phyloP scores from a whole-genome alignment of 2,113 vertebrate species.

The Rhinopithecus roxellana region DNA sequence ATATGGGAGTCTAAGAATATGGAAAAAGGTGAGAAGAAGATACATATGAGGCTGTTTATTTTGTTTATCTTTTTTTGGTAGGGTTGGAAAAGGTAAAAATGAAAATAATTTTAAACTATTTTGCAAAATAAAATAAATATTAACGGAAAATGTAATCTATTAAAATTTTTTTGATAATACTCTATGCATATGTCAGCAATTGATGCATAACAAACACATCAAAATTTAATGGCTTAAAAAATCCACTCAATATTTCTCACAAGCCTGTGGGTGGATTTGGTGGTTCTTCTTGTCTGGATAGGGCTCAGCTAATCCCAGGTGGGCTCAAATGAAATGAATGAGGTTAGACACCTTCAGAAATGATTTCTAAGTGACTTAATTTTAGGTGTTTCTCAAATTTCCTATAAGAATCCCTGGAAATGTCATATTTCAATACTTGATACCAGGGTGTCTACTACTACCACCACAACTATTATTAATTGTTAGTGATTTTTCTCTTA shows the following conservation, averaged over 20 bases:
- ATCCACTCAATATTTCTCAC: neutral
- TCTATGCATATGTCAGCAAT: neutral
- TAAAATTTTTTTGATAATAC: neutral
- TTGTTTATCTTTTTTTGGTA: neutral
- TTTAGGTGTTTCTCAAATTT: neutral
- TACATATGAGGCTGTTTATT: neutral
- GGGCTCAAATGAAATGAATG: neutral
- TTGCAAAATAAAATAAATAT: neutral
- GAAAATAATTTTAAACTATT: neutral
- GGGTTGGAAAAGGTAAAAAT: neutral
- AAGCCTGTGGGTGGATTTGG: neutral
- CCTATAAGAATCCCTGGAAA: neutral
- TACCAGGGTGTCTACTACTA: neutral
- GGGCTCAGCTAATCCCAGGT: neutral
- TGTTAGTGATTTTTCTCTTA: neutral
- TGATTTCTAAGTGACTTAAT: neutral
- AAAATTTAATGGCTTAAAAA: neutral
- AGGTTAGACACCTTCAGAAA: neutral
- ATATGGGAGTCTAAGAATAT: neutral
- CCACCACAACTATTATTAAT: fast-evolving
- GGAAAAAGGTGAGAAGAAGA: neutral
- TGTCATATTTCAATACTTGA: neutral
- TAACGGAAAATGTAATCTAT: neutral
- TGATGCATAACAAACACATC: neutral
- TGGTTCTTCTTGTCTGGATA: neutral